phyloP scores from a whole-genome alignment of 2,797 vertebrate species.

The Rhinoraja longicauda region DNA sequence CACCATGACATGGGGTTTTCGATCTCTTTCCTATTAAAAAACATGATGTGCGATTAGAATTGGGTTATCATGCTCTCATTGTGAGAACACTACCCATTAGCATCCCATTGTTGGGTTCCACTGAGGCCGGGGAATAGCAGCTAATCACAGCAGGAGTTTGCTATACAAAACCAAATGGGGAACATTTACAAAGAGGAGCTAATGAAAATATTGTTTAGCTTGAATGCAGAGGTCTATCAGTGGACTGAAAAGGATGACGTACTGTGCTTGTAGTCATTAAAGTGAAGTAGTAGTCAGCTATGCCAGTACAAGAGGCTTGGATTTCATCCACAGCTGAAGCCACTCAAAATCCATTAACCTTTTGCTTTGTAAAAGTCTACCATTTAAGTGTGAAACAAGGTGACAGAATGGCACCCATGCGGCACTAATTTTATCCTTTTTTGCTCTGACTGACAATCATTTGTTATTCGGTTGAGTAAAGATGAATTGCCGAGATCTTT shows the following conservation, averaged over 20 bases:
- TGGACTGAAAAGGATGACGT: constrained; percentile 20
- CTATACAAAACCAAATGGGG: constrained; percentile 40
- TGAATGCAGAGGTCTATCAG: not conserved
- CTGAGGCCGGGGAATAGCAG: constrained; percentile 43
- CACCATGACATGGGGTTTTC: too few species aligned
- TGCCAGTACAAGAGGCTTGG: not conserved
- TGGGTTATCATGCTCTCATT: not conserved
- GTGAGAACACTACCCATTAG: constrained; percentile 37
- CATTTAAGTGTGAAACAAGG: constrained; percentile 3
- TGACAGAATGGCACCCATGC: not conserved
- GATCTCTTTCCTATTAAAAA: too few species aligned
- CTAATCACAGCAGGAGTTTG: constrained; percentile 40
- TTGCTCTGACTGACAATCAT: not conserved
- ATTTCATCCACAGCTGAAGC: constrained; percentile 3
- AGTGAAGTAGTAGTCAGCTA: constrained; percentile 25
- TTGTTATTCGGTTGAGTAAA: not conserved
- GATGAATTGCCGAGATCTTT: not conserved
- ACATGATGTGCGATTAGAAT: too few species aligned
- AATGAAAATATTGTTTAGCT: constrained; percentile 37
- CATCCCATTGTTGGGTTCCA: constrained; percentile 42
- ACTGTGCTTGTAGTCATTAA: constrained; percentile 29
- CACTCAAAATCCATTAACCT: constrained; percentile 27
- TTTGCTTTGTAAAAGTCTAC: constrained; percentile 8
- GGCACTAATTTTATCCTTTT: not conserved
- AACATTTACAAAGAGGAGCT: constrained; percentile 36